phyloP scores from a whole-genome alignment of 2,113 vertebrate species.

The Amphiprion percula region DNA sequence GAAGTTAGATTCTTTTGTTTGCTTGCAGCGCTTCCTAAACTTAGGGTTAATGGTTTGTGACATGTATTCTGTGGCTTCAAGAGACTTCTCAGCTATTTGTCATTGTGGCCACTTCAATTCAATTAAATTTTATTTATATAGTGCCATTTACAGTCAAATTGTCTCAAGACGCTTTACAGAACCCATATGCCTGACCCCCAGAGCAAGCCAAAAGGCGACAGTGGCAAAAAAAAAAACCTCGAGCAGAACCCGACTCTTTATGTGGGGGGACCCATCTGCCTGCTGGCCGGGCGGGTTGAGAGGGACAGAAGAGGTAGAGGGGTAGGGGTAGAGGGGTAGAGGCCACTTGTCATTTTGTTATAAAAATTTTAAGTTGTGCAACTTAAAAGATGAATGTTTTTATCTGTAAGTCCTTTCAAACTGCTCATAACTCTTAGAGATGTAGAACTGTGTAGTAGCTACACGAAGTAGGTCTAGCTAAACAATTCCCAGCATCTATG shows the following conservation, averaged over 20 bases:
- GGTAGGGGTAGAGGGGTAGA: no score
- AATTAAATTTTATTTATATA: no score
- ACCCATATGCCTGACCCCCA: no score
- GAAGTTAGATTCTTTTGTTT: constrained; percentile 32
- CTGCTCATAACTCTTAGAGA: neutral
- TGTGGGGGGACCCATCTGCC: no score
- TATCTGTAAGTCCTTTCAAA: neutral
- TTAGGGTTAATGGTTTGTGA: neutral
- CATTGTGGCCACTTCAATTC: no score
- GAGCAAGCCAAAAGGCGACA: no score
- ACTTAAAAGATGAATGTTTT: neutral
- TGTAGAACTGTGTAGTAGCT: neutral
- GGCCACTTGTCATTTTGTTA: neutral
- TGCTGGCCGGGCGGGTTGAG: no score
- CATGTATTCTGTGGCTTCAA: neutral
- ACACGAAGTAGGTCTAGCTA: neutral
- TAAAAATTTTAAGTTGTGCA: neutral
- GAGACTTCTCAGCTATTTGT: neutral
- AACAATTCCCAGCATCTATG: neutral
- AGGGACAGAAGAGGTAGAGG: no score
- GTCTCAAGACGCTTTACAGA: no score
- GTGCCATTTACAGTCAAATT: no score
- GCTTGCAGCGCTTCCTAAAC: constrained; percentile 12
- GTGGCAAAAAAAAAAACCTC: no score
- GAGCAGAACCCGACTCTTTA: no score